Base-by-base conservation (phyloP, 2,888 invertebrate genomes). In the Cryptus armator region DNA sequence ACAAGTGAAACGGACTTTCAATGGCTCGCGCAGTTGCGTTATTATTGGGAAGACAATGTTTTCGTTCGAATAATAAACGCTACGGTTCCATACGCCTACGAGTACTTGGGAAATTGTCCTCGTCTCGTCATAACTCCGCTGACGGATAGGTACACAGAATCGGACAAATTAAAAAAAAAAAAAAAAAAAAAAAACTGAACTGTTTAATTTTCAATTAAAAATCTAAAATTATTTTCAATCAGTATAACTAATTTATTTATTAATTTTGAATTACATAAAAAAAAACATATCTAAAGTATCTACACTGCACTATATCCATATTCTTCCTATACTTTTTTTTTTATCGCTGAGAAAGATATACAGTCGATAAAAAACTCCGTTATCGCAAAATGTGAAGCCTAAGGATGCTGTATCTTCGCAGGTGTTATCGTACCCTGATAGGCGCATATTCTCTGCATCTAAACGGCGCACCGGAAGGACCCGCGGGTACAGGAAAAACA, bases 401-500 rank as follows among this genome's bases (percentile, higher is more conserved):
- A 7, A 37, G 6, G 37, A 37, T 37, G 3, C 19, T 19, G 3
- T 9, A 24, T 56, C 24, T 24, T 19, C 4, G 12, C 48, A 93
- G 93, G 87, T 98, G 98, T 92, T 98, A 97, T 92, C 95, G 98
- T 29, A 98, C 98, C 0, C 94, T 98, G 76, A 96, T 98, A 86
- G 97, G 97, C 0, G 98, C 98, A 0, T 97, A 97, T 93, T 97
- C 97, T 90, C 94, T 98, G 67, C 97, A 98, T 93, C 94, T 98
- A 88, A 97, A 97, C 90, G 98, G 97, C n/a, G 97, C 97, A 4
- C 97, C 97, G 0, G 97, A 97, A 94, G 97, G 97, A 0, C 98
- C 98, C 0, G 97, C 97, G 0, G 98, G 98, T 0, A 98, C 98
- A 0, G 98, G 98, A 0, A 98, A 98, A 94, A 98, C 98, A 0